These are phyloP conservation scores for Dunckerocampus dactyliophorus DNA, from an alignment of 2,113 vertebrate species.

Conservation along the genomic window DNA sequence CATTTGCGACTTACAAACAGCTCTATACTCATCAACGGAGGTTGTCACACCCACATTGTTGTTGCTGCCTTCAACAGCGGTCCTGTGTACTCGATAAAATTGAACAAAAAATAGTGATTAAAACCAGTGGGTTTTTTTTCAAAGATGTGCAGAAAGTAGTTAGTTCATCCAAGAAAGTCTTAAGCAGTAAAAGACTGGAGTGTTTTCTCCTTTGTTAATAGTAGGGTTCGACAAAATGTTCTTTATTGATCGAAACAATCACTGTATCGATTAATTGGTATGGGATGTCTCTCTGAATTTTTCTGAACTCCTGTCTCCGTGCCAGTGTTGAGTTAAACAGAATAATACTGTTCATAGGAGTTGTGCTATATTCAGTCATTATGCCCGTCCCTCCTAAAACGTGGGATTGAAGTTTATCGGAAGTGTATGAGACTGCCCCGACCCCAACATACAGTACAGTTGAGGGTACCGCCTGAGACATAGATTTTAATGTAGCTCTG, in stretches of 20 bases:
- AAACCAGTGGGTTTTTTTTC: slow-evolving; percentile 67
- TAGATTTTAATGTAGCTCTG: background rate
- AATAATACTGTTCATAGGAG: background rate
- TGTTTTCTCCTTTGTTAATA: background rate
- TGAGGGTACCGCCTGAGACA: background rate
- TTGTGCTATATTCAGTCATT: slow-evolving; percentile 42
- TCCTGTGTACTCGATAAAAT: slow-evolving; percentile 71
- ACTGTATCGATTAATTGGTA: background rate
- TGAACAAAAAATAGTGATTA: slow-evolving; percentile 67
- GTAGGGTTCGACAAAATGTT: background rate
- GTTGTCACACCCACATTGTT: slow-evolving; percentile 58
- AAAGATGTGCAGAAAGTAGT: slow-evolving; percentile 81
- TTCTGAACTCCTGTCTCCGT: background rate
- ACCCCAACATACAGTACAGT: background rate
- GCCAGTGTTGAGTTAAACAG: background rate
- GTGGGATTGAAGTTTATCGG: slow-evolving; percentile 13
- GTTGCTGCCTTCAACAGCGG: slow-evolving; percentile 47
- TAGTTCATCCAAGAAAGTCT: slow-evolving; percentile 80
- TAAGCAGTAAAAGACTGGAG: slow-evolving; percentile 71
- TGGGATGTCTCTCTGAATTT: background rate
- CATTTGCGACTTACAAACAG: slow-evolving; percentile 24
- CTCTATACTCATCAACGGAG: slow-evolving; percentile 34
- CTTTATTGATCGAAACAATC: background rate
- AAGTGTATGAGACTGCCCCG: background rate
- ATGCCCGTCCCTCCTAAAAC: slow-evolving; percentile 74